Conservation (phyloP, 1,140 invertebrate genomes). For the Ruditapes philippinarum region DNA sequence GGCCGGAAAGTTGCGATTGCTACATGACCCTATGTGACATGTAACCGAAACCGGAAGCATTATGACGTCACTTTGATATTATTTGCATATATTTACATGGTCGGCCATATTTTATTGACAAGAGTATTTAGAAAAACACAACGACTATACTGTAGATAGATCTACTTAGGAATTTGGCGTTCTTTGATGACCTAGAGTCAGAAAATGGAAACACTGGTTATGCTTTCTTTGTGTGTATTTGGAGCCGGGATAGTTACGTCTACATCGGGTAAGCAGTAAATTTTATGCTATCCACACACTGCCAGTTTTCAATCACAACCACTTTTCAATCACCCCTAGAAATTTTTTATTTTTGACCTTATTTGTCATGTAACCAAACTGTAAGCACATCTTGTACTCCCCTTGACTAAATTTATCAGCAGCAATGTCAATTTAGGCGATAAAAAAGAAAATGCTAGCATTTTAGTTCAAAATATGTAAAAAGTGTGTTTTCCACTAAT, state of each 20-base stretch:
- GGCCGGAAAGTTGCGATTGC: neutral
- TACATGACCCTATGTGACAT: neutral
- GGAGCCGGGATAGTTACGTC: conserved; percentile 2
- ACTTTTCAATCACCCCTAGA: neutral
- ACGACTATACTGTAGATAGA: neutral
- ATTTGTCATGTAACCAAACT: neutral
- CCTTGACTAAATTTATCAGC: too few relatives aligned
- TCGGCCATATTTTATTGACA: conserved; percentile 51
- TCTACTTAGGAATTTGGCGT: neutral
- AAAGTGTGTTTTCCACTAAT: too few relatives aligned
- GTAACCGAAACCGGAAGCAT: conserved; percentile 46
- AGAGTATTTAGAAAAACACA: conserved; percentile 32
- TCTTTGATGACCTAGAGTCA: conserved; percentile 33
- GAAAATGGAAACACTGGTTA: conserved; percentile 34
- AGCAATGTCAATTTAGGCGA: too few relatives aligned
- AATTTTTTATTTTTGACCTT: neutral
- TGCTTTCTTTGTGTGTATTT: neutral
- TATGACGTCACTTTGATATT: conserved; percentile 7
- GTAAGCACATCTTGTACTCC: too few relatives aligned
- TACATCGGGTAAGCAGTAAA: conserved; percentile 34
- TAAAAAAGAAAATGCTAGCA: too few relatives aligned
- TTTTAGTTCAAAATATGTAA: too few relatives aligned
- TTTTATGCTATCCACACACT: neutral
- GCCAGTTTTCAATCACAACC: neutral
- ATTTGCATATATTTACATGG: conserved; percentile 62